phyloP scores from a whole-genome alignment of 2,888 invertebrate genomes.

The Epinotia brunnichana region DNA sequence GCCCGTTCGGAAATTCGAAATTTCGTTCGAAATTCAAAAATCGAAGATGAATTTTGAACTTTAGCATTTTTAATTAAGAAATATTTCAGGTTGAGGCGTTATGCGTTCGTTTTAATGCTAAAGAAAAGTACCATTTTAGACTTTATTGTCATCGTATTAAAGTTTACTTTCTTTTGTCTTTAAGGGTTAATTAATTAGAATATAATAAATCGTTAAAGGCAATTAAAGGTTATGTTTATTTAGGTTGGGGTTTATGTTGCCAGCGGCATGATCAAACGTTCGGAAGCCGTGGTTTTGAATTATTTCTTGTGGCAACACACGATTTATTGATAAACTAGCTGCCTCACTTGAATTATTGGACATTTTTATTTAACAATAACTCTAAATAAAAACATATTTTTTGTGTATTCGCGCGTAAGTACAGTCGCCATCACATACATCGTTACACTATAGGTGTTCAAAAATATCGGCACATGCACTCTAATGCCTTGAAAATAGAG shows the following conservation, averaged over 20 bases:
- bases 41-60: slow-evolving; percentile 40
- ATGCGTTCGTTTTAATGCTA: slow-evolving; percentile 25
- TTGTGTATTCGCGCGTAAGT: too few species aligned
- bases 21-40: slow-evolving; percentile 31
- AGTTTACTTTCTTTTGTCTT: slow-evolving; percentile 6
- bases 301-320: slow-evolving; percentile 39
- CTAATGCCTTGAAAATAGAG: too few species aligned
- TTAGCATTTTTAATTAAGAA: slow-evolving; percentile 40
- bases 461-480: too few species aligned
- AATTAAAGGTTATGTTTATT: slow-evolving; percentile 55
- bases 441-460: too few species aligned
- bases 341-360: slow-evolving; percentile 27
- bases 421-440: too few species aligned
- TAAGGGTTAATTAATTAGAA: slow-evolving; percentile 45
- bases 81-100: slow-evolving; percentile 31
- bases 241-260: slow-evolving; percentile 47
- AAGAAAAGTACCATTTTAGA: not conserved
- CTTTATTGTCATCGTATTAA: not conserved
- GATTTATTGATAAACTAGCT: slow-evolving; percentile 41
- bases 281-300: slow-evolving; percentile 44
- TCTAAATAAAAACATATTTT: not conserved
- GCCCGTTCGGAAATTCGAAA: slow-evolving; percentile 36
- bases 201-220: slow-evolving; percentile 50
- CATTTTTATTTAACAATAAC: slow-evolving; percentile 2
- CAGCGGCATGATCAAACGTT: slow-evolving; percentile 42